A percentile compares a stretch with the other conserved stretches of the same genome.
These are phyloP conservation scores for Paramormyrops hopkinsi DNA, from an alignment of 2,797 vertebrate species.

Conservation along the genomic window DNA sequence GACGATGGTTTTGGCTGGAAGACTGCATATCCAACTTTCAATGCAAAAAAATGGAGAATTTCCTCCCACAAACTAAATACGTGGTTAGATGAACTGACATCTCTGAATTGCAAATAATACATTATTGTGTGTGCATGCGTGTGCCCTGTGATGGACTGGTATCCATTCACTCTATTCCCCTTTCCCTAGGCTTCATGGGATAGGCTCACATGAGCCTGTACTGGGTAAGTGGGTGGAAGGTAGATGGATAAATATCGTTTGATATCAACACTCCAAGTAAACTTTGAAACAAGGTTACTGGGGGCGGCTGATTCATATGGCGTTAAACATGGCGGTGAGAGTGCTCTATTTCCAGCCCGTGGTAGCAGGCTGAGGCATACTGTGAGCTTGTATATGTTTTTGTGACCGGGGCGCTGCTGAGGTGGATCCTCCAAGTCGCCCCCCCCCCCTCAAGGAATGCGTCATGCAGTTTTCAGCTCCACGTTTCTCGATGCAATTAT, in stretches of 20 bases:
- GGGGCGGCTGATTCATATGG: not conserved
- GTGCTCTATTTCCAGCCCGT: not conserved
- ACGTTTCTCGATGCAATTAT: not conserved
- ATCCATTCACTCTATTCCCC: not conserved
- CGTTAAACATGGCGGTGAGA: not conserved
- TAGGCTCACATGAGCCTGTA: not conserved
- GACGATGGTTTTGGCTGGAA: not conserved
- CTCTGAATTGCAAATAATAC: not conserved
- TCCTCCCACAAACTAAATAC: not conserved
- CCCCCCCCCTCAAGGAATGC: not conserved
- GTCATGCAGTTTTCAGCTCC: not conserved
- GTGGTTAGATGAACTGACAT: not conserved
- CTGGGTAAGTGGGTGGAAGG: not conserved
- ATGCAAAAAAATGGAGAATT: not conserved
- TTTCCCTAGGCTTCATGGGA: not conserved
- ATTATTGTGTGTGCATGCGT: not conserved
- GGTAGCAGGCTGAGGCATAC: not conserved
- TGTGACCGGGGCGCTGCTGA: not conserved
- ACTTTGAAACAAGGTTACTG: not conserved
- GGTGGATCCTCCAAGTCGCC: not conserved
- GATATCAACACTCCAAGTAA: constrained; percentile 4
- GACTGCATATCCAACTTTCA: not conserved
- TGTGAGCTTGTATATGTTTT: not conserved
- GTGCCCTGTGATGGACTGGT: not conserved
- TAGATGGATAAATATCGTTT: not conserved